Evolutionary conservation across 2,797 vertebrate species (phyloP), one percentile per base, ranked within the genome.

Genomic region (Esox lucius): DNA sequence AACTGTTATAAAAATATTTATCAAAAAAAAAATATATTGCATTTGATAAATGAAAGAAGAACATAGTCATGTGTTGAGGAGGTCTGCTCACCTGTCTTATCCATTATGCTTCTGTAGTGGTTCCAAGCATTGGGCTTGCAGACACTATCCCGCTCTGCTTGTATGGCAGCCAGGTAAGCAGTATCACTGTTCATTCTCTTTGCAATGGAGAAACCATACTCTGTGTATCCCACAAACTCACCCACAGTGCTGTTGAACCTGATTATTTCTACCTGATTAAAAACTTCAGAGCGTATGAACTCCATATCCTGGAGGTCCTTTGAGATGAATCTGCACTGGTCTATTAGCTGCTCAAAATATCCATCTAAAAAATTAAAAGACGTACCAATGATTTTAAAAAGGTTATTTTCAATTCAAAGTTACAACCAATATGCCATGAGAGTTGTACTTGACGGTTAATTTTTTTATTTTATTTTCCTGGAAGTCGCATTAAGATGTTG

Each of bases 211-310:
- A 72, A 4, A 28, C 71, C 71, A 2, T 1, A 0, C 13, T 72
- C 53, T 7, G 71, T 72, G 33, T 42, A 61, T 46, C 71, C 71
- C 72, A 72, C 71, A 42, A 0, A 59, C 53, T 4, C 7, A 15
- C 71, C 71, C 2, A 72, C 56, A 42, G 33, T 46, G 51, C 33
- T 72, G 53, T 72, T 62, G 53, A 72, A 62, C 42, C 39, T 42
- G 22, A 72, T 0, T 1, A 17, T 0, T 33, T 71, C 69, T 33
- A 0, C 17, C 28, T 35, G 0, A 24, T 71, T 71, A 17, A 56
- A 71, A 56, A 22, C 0, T 2, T 56, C 56, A 5, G 69, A 70
- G 24, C n/a, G 16, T 31, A 53, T 53, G 0, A 0, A 71, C 28
- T 33, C 69, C 0, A 15, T 1, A 53, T 15, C 49, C 12, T 33